Evolutionary conservation across 1,140 invertebrate species (phyloP).

Genomic region (Drosophila asahinai): DNA sequence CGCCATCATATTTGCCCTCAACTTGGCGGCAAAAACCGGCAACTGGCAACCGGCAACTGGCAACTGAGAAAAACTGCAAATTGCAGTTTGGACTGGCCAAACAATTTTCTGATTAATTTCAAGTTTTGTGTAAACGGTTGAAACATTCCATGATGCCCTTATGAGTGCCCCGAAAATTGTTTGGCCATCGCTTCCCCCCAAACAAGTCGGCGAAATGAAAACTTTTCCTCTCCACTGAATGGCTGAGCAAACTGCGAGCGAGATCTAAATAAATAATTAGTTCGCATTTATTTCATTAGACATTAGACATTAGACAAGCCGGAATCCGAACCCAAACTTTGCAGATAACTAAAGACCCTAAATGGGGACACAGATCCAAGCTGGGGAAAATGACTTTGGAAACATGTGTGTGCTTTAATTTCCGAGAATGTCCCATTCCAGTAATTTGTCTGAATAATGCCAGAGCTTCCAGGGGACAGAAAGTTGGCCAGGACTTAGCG

Average conservation of each 20-base stretch:
- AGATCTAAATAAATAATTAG: constrained; percentile 57
- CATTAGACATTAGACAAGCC: constrained; percentile 18
- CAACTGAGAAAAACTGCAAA: constrained; percentile 51
- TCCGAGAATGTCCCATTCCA: background rate
- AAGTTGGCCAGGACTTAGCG: background rate
- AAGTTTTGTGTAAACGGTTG: constrained; percentile 74
- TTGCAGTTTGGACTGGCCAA: constrained; percentile 64
- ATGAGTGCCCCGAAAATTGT: constrained; percentile 25
- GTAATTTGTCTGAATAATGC: constrained; percentile 26
- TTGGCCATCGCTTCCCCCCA: constrained; percentile 1
- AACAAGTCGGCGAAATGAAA: constrained; percentile 42
- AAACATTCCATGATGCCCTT: constrained; percentile 47
- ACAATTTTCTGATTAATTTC: constrained; percentile 78
- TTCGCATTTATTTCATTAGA: constrained; percentile 52
- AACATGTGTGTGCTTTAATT: constrained; percentile 29
- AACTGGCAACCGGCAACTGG: background rate
- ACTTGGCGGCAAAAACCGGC: constrained; percentile 36
- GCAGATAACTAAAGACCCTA: constrained; percentile 36
- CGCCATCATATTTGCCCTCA: constrained; percentile 67
- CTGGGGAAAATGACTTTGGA: constrained; percentile 28
- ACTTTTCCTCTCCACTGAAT: constrained; percentile 53
- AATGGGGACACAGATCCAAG: constrained; percentile 24
- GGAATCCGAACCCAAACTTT: constrained; percentile 26
- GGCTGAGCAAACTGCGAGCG: constrained; percentile 44
- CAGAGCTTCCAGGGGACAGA: background rate